Percentiles rank a stretch among this genome's conserved stretches.
Conservation (phyloP, 1,140 invertebrate genomes). For the Drosophila varians region DNA sequence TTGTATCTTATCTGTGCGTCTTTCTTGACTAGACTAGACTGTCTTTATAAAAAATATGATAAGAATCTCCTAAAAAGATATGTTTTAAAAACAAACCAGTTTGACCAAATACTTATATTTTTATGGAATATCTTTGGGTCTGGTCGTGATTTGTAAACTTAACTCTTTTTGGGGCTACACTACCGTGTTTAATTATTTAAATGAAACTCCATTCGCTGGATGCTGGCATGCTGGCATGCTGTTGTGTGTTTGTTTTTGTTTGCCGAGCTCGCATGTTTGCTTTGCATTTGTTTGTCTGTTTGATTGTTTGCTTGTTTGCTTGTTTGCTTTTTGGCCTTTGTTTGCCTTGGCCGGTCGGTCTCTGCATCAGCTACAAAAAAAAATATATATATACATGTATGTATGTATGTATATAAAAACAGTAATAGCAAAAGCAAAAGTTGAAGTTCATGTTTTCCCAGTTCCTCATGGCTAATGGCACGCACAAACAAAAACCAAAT, state of each 20-base stretch:
- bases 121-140: neutral
- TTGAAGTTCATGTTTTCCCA: conserved; percentile 56
- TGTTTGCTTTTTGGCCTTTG: conserved; percentile 43
- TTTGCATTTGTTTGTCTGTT: conserved; percentile 47
- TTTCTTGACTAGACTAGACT: neutral
- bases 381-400: too few species aligned
- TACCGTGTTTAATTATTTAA: conserved; percentile 64
- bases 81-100: neutral
- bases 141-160: conserved; percentile 2
- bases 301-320: conserved; percentile 38
- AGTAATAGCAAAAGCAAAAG: conserved; percentile 12
- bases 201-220: conserved; percentile 33
- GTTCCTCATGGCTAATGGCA: conserved; percentile 39
- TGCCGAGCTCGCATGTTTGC: conserved; percentile 59
- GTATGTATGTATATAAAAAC: too few species aligned
- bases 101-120: too few species aligned
- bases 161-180: conserved; percentile 36
- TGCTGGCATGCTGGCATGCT: conserved; percentile 22
- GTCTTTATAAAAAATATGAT: neutral
- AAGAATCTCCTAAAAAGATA: neutral
- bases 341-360: conserved; percentile 53
- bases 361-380: too few species aligned
- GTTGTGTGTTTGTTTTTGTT: conserved; percentile 41
- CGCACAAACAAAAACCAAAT: conserved; percentile 20
- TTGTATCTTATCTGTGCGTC: neutral